A percentile compares a stretch with the other conserved stretches of the same genome.
Conservation (phyloP, 2,888 invertebrate genomes). For the Drosophila rellima region DNA sequence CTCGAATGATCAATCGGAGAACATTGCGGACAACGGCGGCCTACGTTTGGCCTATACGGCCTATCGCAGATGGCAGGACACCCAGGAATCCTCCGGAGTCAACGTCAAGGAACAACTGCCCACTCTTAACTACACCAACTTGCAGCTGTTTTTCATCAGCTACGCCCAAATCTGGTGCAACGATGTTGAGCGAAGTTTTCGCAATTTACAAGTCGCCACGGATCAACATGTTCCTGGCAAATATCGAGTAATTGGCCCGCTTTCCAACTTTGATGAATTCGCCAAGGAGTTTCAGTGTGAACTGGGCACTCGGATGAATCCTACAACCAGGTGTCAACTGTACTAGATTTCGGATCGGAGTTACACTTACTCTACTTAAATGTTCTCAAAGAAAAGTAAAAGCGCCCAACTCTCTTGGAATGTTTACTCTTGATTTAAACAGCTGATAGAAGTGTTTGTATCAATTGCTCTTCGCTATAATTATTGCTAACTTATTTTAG, state of each 20-base stretch:
- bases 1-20: constrained; percentile 75
- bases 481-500: no score
- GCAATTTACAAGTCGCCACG: constrained; percentile 58
- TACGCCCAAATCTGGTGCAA: constrained; percentile 83
- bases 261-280: constrained; percentile 81
- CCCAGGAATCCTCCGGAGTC: constrained; percentile 20
- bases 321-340: constrained; percentile 73
- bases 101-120: constrained; percentile 68
- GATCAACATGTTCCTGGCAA: constrained; percentile 55
- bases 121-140: constrained; percentile 71
- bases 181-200: constrained; percentile 58
- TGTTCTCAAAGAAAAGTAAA: no score
- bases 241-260: constrained; percentile 79
- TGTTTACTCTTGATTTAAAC: no score
- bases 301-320: constrained; percentile 76
- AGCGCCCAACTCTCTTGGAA: no score
- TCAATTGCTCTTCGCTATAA: no score
- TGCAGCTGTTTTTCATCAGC: constrained; percentile 83
- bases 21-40: constrained; percentile 84
- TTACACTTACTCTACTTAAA: not conserved
- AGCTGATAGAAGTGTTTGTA: no score
- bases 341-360: constrained; percentile 56
- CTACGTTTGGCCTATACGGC: constrained; percentile 81
- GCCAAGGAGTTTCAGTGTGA: constrained; percentile 79
- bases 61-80: constrained; percentile 75